phyloP scores from a whole-genome alignment of 1,140 invertebrate species.

The Anoplolepis gracilipes region DNA sequence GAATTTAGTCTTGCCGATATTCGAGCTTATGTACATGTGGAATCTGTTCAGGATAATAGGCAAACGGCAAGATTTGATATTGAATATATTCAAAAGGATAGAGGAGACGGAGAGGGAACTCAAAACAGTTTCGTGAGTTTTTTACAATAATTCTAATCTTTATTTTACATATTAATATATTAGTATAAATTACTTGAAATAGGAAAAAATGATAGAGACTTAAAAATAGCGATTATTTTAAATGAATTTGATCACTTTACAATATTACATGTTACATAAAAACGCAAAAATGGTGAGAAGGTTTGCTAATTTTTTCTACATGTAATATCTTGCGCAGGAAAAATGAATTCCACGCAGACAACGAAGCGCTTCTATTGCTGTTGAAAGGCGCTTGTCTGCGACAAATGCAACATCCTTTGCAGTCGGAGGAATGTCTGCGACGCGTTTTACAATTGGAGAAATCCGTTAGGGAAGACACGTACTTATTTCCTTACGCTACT shows the following conservation, averaged over 20 bases:
- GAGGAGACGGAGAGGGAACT: slow-evolving; percentile 88
- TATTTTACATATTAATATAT: neutral
- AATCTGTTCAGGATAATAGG: slow-evolving; percentile 96
- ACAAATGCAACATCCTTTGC: slow-evolving; percentile 89
- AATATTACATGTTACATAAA: neutral
- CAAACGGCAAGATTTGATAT: slow-evolving; percentile 89
- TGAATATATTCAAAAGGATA: slow-evolving; percentile 91
- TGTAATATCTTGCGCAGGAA: slow-evolving; percentile 74
- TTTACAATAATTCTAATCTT: slow-evolving; percentile 3
- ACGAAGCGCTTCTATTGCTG: slow-evolving; percentile 91
- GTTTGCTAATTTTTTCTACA: neutral
- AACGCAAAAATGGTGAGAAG: neutral
- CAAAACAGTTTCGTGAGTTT: slow-evolving; percentile 78
- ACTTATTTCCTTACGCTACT: slow-evolving; percentile 94
- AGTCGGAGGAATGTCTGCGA: slow-evolving; percentile 92
- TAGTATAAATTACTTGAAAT: neutral
- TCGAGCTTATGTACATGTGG: slow-evolving; percentile 97
- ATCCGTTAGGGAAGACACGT: slow-evolving; percentile 93
- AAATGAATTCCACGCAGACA: slow-evolving; percentile 90
- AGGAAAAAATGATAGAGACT: neutral
- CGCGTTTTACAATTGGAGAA: slow-evolving; percentile 91
- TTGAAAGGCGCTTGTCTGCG: slow-evolving; percentile 94
- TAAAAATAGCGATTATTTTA: neutral
- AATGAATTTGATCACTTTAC: neutral
- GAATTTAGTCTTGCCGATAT: slow-evolving; percentile 91